Evolutionary conservation across 2,888 invertebrate species (phyloP).

Genomic region (Neocrepidodera transversa): DNA sequence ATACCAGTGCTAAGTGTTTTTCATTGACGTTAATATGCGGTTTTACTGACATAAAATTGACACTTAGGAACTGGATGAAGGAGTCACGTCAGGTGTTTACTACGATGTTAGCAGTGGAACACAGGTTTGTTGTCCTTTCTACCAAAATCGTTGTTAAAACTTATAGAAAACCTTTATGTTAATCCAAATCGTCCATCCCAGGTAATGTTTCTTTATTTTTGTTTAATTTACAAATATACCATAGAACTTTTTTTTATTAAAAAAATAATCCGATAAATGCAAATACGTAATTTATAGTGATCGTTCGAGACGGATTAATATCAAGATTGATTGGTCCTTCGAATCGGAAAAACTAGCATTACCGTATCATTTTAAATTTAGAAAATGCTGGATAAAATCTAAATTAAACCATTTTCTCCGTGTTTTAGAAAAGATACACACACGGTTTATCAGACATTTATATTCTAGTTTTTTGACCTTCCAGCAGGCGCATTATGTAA

Average conservation of each 20-base stretch:
- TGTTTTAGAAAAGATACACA: no score
- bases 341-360: no score
- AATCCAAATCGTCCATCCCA: constrained; percentile 20
- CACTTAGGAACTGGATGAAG: constrained; percentile 61
- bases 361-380: no score
- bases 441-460: no score
- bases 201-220: constrained; percentile 23
- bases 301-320: no score
- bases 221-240: constrained; percentile 3
- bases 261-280: background rate
- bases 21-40: constrained; percentile 22
- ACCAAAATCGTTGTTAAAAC: constrained; percentile 39
- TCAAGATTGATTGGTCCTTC: no score
- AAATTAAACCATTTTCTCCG: no score
- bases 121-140: constrained; percentile 57
- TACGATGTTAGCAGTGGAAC: constrained; percentile 58
- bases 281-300: no score
- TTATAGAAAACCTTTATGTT: constrained; percentile 1
- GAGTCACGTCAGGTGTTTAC: constrained; percentile 58
- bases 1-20: constrained; percentile 50
- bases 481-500: no score
- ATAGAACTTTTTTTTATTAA: constrained; percentile 25
- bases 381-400: no score
- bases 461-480: no score
- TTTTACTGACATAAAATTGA: constrained; percentile 55